Evolutionary conservation across 2,113 vertebrate species (phyloP).

Genomic region (Zosterops lateralis): DNA sequence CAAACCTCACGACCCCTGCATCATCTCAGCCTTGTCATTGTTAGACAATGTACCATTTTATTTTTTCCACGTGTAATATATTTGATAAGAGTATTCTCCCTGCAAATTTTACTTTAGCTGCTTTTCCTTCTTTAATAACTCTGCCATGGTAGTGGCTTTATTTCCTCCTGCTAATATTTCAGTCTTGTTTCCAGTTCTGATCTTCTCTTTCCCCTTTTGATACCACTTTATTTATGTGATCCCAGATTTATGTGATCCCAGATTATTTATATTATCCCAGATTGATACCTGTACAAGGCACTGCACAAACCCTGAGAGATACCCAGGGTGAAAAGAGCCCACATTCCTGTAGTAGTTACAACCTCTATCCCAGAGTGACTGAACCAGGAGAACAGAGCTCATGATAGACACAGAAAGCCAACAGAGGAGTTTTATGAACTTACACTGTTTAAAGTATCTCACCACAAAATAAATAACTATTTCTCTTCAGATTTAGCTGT

Average conservation of each 20-base stretch:
- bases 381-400: background rate
- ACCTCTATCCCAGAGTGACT: background rate
- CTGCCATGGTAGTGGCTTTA: background rate
- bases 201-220: background rate
- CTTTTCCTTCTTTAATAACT: background rate
- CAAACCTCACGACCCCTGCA: background rate
- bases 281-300: background rate
- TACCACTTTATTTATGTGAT: background rate
- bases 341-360: accelerated
- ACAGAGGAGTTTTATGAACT: background rate
- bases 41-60: background rate
- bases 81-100: background rate
- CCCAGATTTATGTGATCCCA: background rate
- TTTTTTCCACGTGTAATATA: background rate
- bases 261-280: background rate
- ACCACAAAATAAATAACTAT: background rate
- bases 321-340: background rate
- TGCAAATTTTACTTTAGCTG: background rate
- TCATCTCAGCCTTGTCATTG: too few relatives aligned
- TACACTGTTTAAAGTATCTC: background rate
- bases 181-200: background rate
- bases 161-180: background rate
- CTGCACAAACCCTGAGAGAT: background rate
- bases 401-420: background rate
- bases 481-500: background rate